Conservation (phyloP, 1,140 invertebrate genomes). For the Conopomorpha cramerella region DNA sequence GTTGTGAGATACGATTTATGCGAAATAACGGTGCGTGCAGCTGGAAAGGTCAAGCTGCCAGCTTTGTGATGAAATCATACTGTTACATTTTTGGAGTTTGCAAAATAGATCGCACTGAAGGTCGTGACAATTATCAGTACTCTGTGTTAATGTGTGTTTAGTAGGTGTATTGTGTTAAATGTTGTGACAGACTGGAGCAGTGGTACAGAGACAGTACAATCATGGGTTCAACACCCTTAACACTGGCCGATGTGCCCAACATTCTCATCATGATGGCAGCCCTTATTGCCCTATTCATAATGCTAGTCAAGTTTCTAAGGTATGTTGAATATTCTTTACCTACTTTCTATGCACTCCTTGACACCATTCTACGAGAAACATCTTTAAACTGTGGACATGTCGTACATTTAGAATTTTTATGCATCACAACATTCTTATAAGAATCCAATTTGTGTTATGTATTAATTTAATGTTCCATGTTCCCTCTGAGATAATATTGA, state of each 20-base stretch:
- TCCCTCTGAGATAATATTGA: too few relatives aligned
- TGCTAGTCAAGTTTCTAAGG: constrained; percentile 48
- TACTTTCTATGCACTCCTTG: too few relatives aligned
- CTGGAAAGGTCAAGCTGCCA: constrained; percentile 13
- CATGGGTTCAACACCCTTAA: constrained; percentile 63
- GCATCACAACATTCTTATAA: too few relatives aligned
- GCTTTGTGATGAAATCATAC: constrained; percentile 19
- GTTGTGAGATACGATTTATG: too few relatives aligned
- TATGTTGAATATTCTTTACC: constrained; percentile 15
- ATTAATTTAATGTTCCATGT: too few relatives aligned
- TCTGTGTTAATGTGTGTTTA: too few relatives aligned
- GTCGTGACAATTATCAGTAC: constrained; percentile 20
- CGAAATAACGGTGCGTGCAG: too few relatives aligned
- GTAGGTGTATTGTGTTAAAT: constrained; percentile 20
- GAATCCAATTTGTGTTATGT: too few relatives aligned
- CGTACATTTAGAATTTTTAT: too few relatives aligned
- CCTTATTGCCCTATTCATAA: constrained; percentile 55
- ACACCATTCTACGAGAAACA: too few relatives aligned
- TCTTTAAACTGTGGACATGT: too few relatives aligned
- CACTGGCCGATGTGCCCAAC: constrained; percentile 71
- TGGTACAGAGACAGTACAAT: constrained; percentile 12
- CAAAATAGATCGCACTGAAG: constrained; percentile 31
- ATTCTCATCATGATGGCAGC: constrained; percentile 72
- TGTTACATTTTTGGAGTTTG: constrained; percentile 19
- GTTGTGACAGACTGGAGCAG: constrained; percentile 21